Evolutionary conservation across 2,888 invertebrate genomes (phyloP), one percentile per base, ranked within the genome.

Genomic region (Rhagophthalmus giganteus): DNA sequence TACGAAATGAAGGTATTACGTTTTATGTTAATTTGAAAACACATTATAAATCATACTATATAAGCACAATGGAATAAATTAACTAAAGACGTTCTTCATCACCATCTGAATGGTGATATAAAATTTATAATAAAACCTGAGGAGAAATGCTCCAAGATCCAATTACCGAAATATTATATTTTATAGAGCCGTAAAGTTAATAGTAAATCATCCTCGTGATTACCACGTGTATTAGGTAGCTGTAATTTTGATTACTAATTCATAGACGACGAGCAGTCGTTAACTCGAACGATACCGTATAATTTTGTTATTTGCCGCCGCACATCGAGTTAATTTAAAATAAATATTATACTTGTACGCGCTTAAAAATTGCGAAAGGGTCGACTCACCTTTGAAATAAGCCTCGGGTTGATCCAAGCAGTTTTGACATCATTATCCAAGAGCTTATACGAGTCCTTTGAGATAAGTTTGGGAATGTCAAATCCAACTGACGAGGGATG

Each of bases 371-470:
- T 20, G 20, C 7, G 4, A 7, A 20, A 20, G 20, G 7, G 20
- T 5, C 37, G 15, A 28, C 24, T 74, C 71, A 79, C 80, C 79
- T 79, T 80, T 37, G 79, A 79, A 67, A 79, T 78, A 59, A 80
- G 72, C 60, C 80, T 76, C 38, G 80, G 80, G 75, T 80, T 80
- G 69, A 80, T 79, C 80, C 80, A 80, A 54, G 78, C 76, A 64
- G 79, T 78, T 72, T 79, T 79, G 73, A 79, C 78, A 67, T 79
- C 79, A 68, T 80, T 79, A 70, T 80, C 80, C 66, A 80, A 73
- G 61, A 78, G 76, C 64, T 77, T 74, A 61, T 78, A 78, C 15
- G 78, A 74, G 55, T 75, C 73, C 67, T 78, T 78, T 61, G 76
- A 74, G 62, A 77, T 75, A 67, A 76, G 76, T 64, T 74, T 63